These are phyloP conservation scores for Papilio glaucus DNA, from an alignment of 1,140 invertebrate genomes.

Conservation along the genomic window DNA sequence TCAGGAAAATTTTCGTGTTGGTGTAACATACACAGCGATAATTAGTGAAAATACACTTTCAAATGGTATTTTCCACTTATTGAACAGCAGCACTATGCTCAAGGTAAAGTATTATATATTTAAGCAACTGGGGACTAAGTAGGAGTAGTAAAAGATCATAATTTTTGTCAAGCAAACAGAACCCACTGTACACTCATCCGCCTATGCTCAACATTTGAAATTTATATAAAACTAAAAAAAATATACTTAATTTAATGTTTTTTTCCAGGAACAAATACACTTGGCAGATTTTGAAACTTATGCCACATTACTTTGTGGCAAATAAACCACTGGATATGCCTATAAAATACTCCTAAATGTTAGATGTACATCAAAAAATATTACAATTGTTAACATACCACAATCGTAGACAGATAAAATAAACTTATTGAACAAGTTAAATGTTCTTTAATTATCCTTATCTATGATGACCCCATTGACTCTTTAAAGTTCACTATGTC, in stretches of 20 bases:
- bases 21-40: slow-evolving; percentile 88
- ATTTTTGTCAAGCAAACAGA: slow-evolving; percentile 12
- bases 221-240: too few relatives aligned
- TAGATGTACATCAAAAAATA: not conserved
- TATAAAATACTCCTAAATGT: not conserved
- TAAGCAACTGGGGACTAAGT: slow-evolving; percentile 5
- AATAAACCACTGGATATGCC: slow-evolving; percentile 15
- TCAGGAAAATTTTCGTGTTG: slow-evolving; percentile 81
- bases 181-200: not conserved
- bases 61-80: slow-evolving; percentile 88
- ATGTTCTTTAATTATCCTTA: slow-evolving; percentile 8
- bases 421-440: not conserved
- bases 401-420: not conserved
- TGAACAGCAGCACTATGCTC: slow-evolving; percentile 89
- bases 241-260: slow-evolving; percentile 37
- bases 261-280: slow-evolving; percentile 82
- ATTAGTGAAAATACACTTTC: slow-evolving; percentile 86
- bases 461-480: slow-evolving; percentile 3
- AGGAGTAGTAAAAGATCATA: not conserved
- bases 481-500: slow-evolving; percentile 13
- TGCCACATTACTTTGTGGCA: slow-evolving; percentile 59
- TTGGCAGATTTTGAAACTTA: slow-evolving; percentile 73
- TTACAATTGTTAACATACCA: too few relatives aligned
- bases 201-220: too few relatives aligned
- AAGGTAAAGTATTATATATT: slow-evolving; percentile 54